Base-by-base conservation (phyloP, 2,113 vertebrate species). In the Triplophysa tibetana region DNA sequence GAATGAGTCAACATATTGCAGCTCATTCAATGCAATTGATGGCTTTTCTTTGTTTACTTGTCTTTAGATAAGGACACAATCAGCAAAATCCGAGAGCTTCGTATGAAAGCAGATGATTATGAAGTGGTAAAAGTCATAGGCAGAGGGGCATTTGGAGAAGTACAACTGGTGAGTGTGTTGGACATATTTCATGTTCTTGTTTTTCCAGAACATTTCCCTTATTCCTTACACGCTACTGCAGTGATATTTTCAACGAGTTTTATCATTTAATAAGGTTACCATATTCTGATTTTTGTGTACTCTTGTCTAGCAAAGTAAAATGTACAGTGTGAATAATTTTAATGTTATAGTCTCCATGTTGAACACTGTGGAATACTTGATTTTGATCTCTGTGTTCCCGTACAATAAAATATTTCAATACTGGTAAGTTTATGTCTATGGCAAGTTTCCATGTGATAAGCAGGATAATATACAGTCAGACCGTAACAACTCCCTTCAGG, bases 101-200 rank as follows among this genome's bases (percentile, higher is more conserved):
- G 98, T 33, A 99, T 99, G 98, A 98, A 97, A 93, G 97, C 96
- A 38, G 97, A 94, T 88, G 98, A 99, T 89, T 99, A 99, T 89
- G 97, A 99, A 89, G 97, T 99, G 81, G 98, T 99, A 85, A 99
- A 99, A 86, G 98, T 99, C 87, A 99, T 99, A 16, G 98, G 98
- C 60, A 95, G 98, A 92, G 98, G 98, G 73, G 98, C 98, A 1
- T 99, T 99, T 90, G 98, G 98, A 87, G 98, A 99, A 88, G 98
- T 99, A 81, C 98, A 99, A 65, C 83, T 99, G 95, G 98, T 99
- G 93, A 89, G 96, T 91, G 41, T 77, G 58, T 11, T 8, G n/a
- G 21, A 6, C 10, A 24, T 60, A 58, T 58, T 45, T 21, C 1
- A 50, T 14, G 13, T 50, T 50, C 10, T 41, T 8, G 13, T 72